Evolutionary conservation across 2,113 vertebrate species (phyloP).

Genomic region (Chaetodon auriga): DNA sequence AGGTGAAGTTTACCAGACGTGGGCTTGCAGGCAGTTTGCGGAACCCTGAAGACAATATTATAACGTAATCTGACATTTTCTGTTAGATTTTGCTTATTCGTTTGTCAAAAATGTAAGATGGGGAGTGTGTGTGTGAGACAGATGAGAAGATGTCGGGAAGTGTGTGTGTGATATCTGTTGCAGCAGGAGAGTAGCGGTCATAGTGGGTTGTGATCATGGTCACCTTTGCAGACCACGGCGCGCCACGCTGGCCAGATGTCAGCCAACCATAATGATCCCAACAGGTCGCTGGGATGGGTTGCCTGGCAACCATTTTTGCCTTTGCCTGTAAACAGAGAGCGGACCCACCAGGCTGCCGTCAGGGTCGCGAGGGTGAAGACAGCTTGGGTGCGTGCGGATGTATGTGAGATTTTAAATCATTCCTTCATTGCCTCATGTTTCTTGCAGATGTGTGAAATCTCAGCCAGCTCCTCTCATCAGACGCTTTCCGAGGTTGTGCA

Average conservation of each 20-base stretch:
- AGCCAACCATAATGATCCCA: conserved; percentile 80
- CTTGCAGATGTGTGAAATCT: conserved; percentile 30
- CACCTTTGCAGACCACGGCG: conserved; percentile 65
- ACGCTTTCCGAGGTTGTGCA: conserved; percentile 61
- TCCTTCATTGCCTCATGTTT: conserved; percentile 32
- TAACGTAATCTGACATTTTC: conserved; percentile 23
- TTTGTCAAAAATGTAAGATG: conserved; percentile 18
- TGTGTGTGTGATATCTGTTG: conserved; percentile 69
- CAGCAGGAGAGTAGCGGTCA: conserved; percentile 53
- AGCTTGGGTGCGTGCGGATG: conserved; percentile 51
- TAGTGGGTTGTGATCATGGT: conserved; percentile 61
- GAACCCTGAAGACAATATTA: conserved; percentile 3
- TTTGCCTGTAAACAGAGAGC: conserved; percentile 80
- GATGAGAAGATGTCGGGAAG: conserved; percentile 30
- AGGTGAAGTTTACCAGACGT: conserved; percentile 11
- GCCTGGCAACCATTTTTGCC: conserved; percentile 81
- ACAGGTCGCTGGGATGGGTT: conserved; percentile 79
- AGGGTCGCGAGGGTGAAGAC: conserved; percentile 76
- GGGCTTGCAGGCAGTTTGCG: background rate
- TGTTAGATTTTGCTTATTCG: conserved; percentile 14
- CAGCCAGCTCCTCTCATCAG: conserved; percentile 32
- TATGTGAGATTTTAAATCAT: conserved; percentile 44
- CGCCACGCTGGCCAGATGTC: conserved; percentile 79
- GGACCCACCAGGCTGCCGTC: conserved; percentile 71
- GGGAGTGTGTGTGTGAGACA: conserved; percentile 12